Base-by-base conservation (phyloP, 2,888 invertebrate species). In the Acanthococcus lagerstroemiae region DNA sequence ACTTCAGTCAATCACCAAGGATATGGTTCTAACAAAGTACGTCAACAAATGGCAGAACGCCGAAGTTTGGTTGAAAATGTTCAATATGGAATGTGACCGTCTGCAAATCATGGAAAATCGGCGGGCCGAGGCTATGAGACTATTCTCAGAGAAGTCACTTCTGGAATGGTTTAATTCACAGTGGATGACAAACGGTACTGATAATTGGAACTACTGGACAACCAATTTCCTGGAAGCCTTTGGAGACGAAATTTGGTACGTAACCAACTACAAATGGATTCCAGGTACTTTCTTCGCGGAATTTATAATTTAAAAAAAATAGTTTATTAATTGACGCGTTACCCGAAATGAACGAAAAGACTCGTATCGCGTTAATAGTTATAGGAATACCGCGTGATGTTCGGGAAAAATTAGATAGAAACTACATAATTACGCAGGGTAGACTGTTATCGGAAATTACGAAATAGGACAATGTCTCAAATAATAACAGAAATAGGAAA, bases 141-240 rank as follows among this genome's bases (percentile, higher is more conserved):
- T 52, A 21, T 61, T 61, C 30, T 22, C 50, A 6, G 61, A 61
- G 1, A 61, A 61, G 50, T 27, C 27, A 3, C 21, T 37, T 27
- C n/a, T 21, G 15, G 61, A 61, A 27, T 61, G 61, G 61, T 61
- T 50, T 22, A 5, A 6, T 9, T 46, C 21, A 50, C 12, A 50
- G 5, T 12, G 48, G 15, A 12, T 50, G 30, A 61, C 48, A 61
- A 5, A 17, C 3, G 15, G 37, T 22, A 52, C 30, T 12, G 19
- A 61, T 12, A 30, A 48, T 50, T 61, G 61, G 61, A 15, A 4
- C 5, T 12, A 30, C 6, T 61, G 61, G 61, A 61, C 17, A 48
- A 61, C 27, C n/a, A 61, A 30, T 12, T 61, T 50, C 17, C 22
- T 19, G 37, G 61, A 61, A 17, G 52, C 52, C 4, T 61, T 52